These are phyloP conservation scores for Lophotriccus pileatus DNA, from an alignment of 2,797 vertebrate genomes.

Conservation along the genomic window DNA sequence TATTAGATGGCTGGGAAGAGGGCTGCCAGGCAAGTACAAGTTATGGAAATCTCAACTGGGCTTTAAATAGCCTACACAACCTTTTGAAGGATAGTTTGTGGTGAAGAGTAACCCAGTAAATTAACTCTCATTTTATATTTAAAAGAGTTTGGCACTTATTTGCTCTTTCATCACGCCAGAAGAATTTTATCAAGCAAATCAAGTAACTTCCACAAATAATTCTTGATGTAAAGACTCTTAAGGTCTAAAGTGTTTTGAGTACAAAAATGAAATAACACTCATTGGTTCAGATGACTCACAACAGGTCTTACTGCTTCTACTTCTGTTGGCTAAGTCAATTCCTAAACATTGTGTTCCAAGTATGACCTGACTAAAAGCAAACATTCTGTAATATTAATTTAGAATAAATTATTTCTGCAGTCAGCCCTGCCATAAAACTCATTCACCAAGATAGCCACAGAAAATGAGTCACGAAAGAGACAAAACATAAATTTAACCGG, in stretches of 20 bases:
- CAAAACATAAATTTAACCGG: neutral
- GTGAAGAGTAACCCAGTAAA: neutral
- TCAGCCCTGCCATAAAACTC: neutral
- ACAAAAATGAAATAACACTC: neutral
- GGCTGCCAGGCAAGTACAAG: neutral
- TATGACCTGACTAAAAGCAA: neutral
- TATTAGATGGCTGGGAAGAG: neutral
- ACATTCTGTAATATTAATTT: neutral
- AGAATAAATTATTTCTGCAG: constrained; percentile 4
- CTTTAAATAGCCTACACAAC: neutral
- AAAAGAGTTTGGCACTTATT: neutral
- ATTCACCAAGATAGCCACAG: neutral
- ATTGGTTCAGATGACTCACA: neutral
- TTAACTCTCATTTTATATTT: neutral
- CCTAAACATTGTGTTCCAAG: neutral
- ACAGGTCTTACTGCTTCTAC: neutral
- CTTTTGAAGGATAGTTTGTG: neutral
- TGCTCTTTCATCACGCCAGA: neutral
- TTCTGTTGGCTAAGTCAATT: neutral
- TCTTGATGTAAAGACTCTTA: neutral
- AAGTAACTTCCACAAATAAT: neutral
- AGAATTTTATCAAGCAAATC: neutral
- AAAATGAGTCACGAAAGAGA: neutral
- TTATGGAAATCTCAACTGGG: neutral
- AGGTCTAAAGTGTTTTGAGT: neutral